A percentile compares a stretch with the other conserved stretches of the same genome.
These are phyloP conservation scores for Amblyopsis rosae DNA, from an alignment of 2,113 vertebrate genomes.

Conservation along the genomic window DNA sequence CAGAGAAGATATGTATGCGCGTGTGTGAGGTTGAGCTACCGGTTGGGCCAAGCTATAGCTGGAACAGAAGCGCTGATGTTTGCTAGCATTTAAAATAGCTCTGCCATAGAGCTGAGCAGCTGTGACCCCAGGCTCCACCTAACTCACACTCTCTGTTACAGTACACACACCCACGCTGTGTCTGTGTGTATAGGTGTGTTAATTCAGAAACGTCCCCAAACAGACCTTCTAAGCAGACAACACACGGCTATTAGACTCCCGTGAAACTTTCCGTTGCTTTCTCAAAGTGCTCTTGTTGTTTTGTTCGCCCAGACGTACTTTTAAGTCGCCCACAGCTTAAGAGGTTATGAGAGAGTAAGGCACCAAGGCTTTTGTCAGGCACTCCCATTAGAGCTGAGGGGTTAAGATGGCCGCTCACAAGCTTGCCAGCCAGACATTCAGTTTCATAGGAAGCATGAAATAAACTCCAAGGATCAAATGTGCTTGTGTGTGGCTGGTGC, in stretches of 20 bases:
- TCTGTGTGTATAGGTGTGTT: constrained; percentile 15
- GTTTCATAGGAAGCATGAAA: constrained; percentile 66
- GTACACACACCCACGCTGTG: constrained; percentile 47
- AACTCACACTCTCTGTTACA: constrained; percentile 54
- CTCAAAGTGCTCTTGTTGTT: constrained; percentile 23
- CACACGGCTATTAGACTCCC: background rate
- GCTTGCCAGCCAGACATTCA: constrained; percentile 50
- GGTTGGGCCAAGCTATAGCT: constrained; percentile 39
- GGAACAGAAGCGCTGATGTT: constrained; percentile 70
- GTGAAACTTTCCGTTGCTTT: background rate
- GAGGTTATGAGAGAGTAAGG: constrained; percentile 34
- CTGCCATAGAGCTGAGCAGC: constrained; percentile 75
- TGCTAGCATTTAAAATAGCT: constrained; percentile 68
- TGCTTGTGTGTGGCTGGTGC: background rate
- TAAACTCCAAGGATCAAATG: constrained; percentile 59
- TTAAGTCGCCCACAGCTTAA: constrained; percentile 20
- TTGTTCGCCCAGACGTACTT: constrained; percentile 22
- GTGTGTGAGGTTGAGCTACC: constrained; percentile 20
- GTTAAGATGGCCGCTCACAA: constrained; percentile 25
- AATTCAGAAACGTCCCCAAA: background rate
- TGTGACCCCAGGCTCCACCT: constrained; percentile 68
- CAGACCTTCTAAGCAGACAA: constrained; percentile 8
- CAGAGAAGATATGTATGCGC: background rate
- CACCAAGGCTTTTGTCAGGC: constrained; percentile 38
- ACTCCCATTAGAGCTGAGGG: constrained; percentile 47